Percentiles rank a stretch among this genome's conserved stretches.
These are phyloP conservation scores for Nomada ferruginata DNA, from an alignment of 2,888 invertebrate species.

Conservation along the genomic window DNA sequence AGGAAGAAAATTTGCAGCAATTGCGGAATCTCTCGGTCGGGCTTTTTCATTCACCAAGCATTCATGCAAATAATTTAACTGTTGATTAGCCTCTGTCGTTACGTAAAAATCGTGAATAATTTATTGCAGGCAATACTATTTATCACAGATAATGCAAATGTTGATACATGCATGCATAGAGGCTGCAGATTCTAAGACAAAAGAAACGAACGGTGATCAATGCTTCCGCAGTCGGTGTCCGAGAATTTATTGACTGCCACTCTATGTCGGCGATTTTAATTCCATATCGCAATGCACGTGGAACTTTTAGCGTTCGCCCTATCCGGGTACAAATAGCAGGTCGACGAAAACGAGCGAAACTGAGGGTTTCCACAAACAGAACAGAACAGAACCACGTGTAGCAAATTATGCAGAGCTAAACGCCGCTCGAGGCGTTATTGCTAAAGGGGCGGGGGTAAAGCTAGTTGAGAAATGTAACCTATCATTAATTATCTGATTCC, in stretches of 20 bases:
- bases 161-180: not conserved
- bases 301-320: not conserved
- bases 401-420: slow-evolving; percentile 3
- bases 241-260: too few species aligned
- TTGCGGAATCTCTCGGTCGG: not conserved
- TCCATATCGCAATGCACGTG: too few species aligned
- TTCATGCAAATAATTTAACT: not conserved
- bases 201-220: not conserved
- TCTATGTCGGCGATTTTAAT: not conserved
- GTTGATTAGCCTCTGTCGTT: not conserved
- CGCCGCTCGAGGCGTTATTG: not conserved
- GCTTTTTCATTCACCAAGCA: slow-evolving; percentile 11
- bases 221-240: too few species aligned
- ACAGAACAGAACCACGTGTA: not conserved
- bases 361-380: not conserved
- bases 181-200: not conserved
- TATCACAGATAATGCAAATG: not conserved
- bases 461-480: slow-evolving; percentile 11
- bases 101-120: slow-evolving; percentile 24
- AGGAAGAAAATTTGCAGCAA: not conserved
- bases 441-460: not conserved
- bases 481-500: slow-evolving; percentile 11
- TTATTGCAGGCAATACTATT: not conserved
- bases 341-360: not conserved
- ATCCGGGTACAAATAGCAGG: not conserved